Conservation (phyloP, 2,888 invertebrate species). For the Rotaria macrura region DNA sequence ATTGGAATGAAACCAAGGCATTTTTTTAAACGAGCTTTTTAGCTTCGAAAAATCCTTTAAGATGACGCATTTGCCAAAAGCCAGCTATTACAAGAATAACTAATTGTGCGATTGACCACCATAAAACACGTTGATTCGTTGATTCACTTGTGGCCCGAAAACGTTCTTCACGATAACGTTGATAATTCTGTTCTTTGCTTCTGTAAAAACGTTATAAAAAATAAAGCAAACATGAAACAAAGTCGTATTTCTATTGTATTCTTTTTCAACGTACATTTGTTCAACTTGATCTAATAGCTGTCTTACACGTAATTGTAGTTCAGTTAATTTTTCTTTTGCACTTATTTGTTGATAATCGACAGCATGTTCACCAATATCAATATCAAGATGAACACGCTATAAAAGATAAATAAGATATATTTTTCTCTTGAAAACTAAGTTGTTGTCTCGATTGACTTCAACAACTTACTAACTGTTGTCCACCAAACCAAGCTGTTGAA, state of each 20-base stretch:
- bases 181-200: constrained; percentile 23
- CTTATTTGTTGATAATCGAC: constrained; percentile 93
- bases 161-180: constrained; percentile 79
- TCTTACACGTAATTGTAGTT: constrained; percentile 81
- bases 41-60: constrained; percentile 97
- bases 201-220: constrained; percentile 21
- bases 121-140: constrained; percentile 67
- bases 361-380: constrained; percentile 96
- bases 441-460: too few relatives aligned
- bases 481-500: constrained; percentile 93
- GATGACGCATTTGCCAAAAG: constrained; percentile 96
- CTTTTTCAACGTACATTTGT: constrained; percentile 98
- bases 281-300: constrained; percentile 93
- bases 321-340: constrained; percentile 88
- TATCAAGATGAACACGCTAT: constrained; percentile 81
- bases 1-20: not conserved
- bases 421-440: constrained; percentile 44
- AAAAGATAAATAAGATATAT: not conserved
- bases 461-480: constrained; percentile 67
- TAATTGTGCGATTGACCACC: constrained; percentile 91
- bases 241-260: constrained; percentile 96
- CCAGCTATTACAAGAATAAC: constrained; percentile 80
- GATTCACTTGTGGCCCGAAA: constrained; percentile 95
- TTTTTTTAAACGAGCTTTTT: constrained; percentile 66
- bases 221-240: constrained; percentile 40